These are phyloP conservation scores for Melanophora roralis DNA, from an alignment of 2,888 invertebrate species.

Conservation along the genomic window DNA sequence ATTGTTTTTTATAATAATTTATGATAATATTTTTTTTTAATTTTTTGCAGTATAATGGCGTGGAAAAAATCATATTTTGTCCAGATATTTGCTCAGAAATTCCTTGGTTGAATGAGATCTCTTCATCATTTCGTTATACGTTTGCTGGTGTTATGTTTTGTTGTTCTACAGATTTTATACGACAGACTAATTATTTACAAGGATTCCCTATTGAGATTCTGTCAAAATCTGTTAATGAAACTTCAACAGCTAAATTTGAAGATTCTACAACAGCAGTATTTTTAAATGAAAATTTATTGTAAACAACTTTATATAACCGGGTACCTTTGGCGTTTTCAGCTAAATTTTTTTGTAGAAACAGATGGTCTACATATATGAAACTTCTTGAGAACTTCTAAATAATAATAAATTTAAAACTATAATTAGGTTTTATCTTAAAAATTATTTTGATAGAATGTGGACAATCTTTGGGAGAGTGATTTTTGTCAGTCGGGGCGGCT, in stretches of 20 bases:
- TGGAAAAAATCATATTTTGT: constrained; percentile 43
- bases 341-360: background rate
- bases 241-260: background rate
- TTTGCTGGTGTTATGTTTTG: constrained; percentile 53
- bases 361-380: background rate
- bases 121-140: constrained; percentile 7
- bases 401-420: too few species aligned
- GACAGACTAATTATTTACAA: constrained; percentile 9
- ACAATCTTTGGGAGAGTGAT: too few species aligned
- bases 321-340: background rate
- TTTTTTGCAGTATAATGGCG: constrained; percentile 22
- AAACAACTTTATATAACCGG: too few species aligned
- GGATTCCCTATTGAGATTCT: constrained; percentile 46
- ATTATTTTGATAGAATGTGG: too few species aligned
- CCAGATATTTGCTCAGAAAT: constrained; percentile 52
- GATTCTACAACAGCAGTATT: background rate
- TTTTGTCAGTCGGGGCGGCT: too few species aligned
- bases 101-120: constrained; percentile 41
- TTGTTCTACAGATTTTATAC: constrained; percentile 52
- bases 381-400: background rate
- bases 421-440: too few species aligned
- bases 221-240: background rate
- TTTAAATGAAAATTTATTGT: too few species aligned
- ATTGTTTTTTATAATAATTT: background rate
- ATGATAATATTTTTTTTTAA: background rate